Evolutionary conservation across 2,797 vertebrate genomes (phyloP).

Genomic region (Sebastes kiyomatsui): DNA sequence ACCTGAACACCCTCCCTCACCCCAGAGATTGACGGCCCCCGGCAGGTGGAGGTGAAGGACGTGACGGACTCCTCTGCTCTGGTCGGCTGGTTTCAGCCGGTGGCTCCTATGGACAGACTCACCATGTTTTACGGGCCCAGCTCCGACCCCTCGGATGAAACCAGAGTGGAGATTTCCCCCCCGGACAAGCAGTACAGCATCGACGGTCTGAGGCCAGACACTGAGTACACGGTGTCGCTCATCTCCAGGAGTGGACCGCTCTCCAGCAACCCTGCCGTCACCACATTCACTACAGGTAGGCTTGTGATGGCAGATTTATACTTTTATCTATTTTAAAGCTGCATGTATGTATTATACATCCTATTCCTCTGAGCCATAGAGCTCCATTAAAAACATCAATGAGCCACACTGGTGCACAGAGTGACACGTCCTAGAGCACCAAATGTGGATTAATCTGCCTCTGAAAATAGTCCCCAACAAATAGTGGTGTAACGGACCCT

Average conservation of each 20-base stretch:
- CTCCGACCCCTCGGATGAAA: conserved; percentile 79
- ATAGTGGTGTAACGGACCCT: neutral
- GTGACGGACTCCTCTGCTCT: conserved; percentile 90
- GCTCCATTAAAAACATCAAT: neutral
- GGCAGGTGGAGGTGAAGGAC: conserved; percentile 87
- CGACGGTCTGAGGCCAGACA: conserved; percentile 87
- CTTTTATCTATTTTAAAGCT: neutral
- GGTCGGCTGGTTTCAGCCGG: conserved; percentile 89
- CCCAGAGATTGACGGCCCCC: conserved; percentile 89
- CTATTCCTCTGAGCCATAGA: too few species aligned
- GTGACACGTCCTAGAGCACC: neutral
- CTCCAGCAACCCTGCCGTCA: conserved; percentile 83
- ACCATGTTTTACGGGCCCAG: conserved; percentile 83
- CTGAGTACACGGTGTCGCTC: conserved; percentile 88
- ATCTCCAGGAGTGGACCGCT: conserved; percentile 82
- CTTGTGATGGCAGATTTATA: neutral
- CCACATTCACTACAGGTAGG: conserved; percentile 90
- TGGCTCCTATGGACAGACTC: conserved; percentile 85
- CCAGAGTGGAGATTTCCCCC: conserved; percentile 81
- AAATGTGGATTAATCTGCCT: neutral
- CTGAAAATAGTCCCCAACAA: neutral
- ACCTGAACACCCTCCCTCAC: neutral
- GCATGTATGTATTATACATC: neutral
- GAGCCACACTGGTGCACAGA: neutral
- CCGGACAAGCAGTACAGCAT: conserved; percentile 90